These are phyloP conservation scores for Danio albolineatus DNA, from an alignment of 2,797 vertebrate species.

Conservation along the genomic window DNA sequence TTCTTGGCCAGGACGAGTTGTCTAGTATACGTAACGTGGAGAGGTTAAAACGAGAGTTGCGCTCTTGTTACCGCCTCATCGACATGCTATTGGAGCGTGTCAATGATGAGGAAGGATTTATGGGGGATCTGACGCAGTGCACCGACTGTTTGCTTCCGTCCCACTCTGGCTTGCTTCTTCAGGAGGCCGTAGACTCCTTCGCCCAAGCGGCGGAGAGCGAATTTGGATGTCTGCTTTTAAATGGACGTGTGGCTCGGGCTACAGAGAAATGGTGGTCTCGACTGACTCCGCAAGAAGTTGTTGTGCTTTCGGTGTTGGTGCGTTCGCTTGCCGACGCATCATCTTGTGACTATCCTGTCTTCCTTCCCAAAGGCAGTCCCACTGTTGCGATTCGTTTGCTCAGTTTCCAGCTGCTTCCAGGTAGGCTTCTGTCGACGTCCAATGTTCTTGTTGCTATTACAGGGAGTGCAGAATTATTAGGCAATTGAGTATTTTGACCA, in stretches of 20 bases:
- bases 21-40: slow-evolving; percentile 85
- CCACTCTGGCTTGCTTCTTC: slow-evolving; percentile 78
- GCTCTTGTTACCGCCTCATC: slow-evolving; percentile 87
- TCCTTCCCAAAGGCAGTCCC: slow-evolving; percentile 92
- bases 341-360: slow-evolving; percentile 88
- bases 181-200: slow-evolving; percentile 84
- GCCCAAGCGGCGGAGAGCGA: slow-evolving; percentile 82
- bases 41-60: slow-evolving; percentile 88
- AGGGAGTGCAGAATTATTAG: no score
- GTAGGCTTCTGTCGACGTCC: no score
- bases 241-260: slow-evolving; percentile 80
- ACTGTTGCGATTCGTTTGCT: slow-evolving; percentile 89
- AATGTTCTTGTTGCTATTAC: no score
- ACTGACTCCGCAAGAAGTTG: slow-evolving; percentile 83
- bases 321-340: slow-evolving; percentile 75
- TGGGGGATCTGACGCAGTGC: slow-evolving; percentile 87
- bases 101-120: slow-evolving; percentile 73
- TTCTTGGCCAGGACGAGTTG: slow-evolving; percentile 89
- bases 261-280: slow-evolving; percentile 91
- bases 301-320: slow-evolving; percentile 83
- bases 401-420: slow-evolving; percentile 85
- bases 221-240: slow-evolving; percentile 84
- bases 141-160: slow-evolving; percentile 84
- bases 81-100: slow-evolving; percentile 84
- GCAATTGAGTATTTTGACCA: no score